These are phyloP conservation scores for Argyresthia albistria DNA, from an alignment of 2,888 invertebrate species.

Conservation along the genomic window DNA sequence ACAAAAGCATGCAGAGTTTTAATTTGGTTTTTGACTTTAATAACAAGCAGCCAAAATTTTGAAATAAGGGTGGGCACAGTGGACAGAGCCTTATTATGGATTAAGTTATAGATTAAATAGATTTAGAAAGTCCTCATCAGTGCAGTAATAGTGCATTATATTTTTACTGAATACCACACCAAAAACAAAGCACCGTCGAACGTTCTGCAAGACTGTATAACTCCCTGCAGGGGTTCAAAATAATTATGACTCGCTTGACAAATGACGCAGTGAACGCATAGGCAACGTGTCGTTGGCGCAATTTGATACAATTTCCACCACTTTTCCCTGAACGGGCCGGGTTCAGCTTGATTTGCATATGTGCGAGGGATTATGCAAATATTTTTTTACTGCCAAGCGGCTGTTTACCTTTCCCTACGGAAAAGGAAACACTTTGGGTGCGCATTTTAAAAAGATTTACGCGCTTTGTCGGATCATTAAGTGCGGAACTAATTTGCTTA, in stretches of 20 bases:
- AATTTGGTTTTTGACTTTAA: too few relatives aligned
- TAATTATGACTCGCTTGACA: conserved; percentile 68
- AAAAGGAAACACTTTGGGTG: conserved; percentile 60
- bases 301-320: conserved; percentile 70
- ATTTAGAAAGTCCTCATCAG: too few relatives aligned
- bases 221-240: conserved; percentile 38
- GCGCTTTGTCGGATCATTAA: conserved; percentile 71
- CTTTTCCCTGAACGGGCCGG: conserved; percentile 52
- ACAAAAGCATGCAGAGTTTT: too few relatives aligned
- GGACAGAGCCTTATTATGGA: too few relatives aligned
- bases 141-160: too few relatives aligned
- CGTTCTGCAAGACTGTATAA: conserved; percentile 7
- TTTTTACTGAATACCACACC: background rate
- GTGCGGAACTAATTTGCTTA: conserved; percentile 71
- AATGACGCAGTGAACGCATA: conserved; percentile 51
- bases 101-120: too few relatives aligned
- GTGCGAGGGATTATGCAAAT: conserved; percentile 66
- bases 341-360: conserved; percentile 50
- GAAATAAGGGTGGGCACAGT: too few relatives aligned
- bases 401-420: conserved; percentile 52
- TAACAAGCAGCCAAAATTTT: too few relatives aligned
- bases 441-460: conserved; percentile 71
- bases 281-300: conserved; percentile 58
- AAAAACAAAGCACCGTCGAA: background rate
- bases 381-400: conserved; percentile 49